Conservation (phyloP, 2,888 invertebrate genomes). For the Oscheius sp. region DNA sequence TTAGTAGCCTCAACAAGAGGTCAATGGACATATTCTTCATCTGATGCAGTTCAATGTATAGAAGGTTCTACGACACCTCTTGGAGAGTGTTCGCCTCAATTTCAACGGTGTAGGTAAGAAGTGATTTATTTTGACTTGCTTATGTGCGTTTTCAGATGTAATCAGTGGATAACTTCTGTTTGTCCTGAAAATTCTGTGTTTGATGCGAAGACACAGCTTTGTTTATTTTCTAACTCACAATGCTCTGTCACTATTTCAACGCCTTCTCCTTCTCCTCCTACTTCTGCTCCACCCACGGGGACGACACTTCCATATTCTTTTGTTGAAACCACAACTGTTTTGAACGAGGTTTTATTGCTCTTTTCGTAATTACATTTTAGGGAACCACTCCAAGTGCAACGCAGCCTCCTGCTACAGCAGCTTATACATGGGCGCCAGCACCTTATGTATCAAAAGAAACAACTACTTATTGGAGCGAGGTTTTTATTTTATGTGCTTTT, state of each 20-base stretch:
- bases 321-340: not conserved
- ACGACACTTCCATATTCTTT: slow-evolving; percentile 3
- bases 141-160: slow-evolving; percentile 8
- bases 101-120: slow-evolving; percentile 29
- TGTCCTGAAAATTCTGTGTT: slow-evolving; percentile 53
- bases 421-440: not conserved
- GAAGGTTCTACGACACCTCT: slow-evolving; percentile 35
- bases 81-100: slow-evolving; percentile 42
- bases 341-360: not conserved
- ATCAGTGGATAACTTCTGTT: slow-evolving; percentile 30
- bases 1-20: not conserved
- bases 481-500: too few species aligned
- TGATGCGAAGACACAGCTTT: slow-evolving; percentile 41
- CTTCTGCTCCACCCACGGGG: not conserved
- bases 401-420: not conserved
- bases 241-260: not conserved
- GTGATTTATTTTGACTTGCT: not conserved
- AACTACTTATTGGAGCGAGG: not conserved
- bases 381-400: not conserved
- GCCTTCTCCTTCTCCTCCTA: not conserved
- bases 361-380: not conserved
- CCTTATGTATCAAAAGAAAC: not conserved
- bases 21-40: not conserved
- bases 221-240: slow-evolving; percentile 49
- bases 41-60: slow-evolving; percentile 14